Percentiles rank a stretch among this genome's conserved stretches.
phyloP scores from a whole-genome alignment of 2,888 invertebrate genomes.

The Taphrorychus bicolor region DNA sequence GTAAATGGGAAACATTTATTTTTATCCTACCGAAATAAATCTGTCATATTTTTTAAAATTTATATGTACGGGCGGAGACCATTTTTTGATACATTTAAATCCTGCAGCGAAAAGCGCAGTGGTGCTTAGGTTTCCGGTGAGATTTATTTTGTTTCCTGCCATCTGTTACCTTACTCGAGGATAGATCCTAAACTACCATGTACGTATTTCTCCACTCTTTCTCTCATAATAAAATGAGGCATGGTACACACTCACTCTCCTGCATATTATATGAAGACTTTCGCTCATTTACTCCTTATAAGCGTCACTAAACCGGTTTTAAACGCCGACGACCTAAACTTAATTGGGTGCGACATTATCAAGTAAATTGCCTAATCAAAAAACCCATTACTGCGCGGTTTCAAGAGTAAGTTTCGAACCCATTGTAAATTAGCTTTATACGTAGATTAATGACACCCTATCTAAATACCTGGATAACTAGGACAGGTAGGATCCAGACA shows the following conservation, averaged over 20 bases:
- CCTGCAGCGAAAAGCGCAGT: not conserved
- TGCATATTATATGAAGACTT: not conserved
- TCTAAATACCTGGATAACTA: not conserved
- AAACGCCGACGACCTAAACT: not conserved
- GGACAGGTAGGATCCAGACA: not conserved
- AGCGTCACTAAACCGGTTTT: not conserved
- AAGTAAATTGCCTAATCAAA: slow-evolving; percentile 1
- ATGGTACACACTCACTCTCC: not conserved
- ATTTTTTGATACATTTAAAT: not conserved
- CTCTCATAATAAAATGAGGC: not conserved
- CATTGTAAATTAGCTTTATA: not conserved
- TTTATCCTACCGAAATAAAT: not conserved
- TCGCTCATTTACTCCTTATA: not conserved
- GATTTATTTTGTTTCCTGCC: not conserved
- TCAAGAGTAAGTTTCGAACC: not conserved
- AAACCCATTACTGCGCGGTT: not conserved
- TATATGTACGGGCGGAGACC: not conserved
- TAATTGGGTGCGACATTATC: not conserved
- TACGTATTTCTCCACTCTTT: not conserved
- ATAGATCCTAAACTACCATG: not conserved
- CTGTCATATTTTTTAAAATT: not conserved
- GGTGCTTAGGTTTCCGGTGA: not conserved
- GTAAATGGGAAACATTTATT: not conserved
- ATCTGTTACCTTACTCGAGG: not conserved
- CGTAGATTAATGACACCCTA: not conserved